Evolutionary conservation across 2,888 invertebrate genomes (phyloP).

Genomic region (Dioctria rufipes): DNA sequence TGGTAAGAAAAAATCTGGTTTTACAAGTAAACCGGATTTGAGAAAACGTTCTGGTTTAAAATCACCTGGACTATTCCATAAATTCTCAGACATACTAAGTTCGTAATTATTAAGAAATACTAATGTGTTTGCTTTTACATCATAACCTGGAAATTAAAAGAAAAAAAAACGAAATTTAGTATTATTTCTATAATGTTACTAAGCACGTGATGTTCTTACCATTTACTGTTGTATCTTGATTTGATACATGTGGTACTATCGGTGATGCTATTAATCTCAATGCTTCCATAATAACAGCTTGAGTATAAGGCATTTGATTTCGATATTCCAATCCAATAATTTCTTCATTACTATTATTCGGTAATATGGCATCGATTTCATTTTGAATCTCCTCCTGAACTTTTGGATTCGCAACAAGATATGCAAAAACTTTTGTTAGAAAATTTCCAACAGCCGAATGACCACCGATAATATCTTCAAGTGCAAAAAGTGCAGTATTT

Average conservation of each 20-base stretch:
- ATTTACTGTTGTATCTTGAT: slow-evolving; percentile 75
- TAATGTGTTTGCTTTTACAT: slow-evolving; percentile 76
- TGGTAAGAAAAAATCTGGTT: slow-evolving; percentile 78
- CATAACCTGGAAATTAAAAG: slow-evolving; percentile 72
- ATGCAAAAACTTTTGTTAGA: slow-evolving; percentile 75
- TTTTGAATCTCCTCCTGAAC: slow-evolving; percentile 74
- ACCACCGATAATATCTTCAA: slow-evolving; percentile 76
- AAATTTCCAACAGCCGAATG: slow-evolving; percentile 79
- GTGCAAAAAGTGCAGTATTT: slow-evolving; percentile 69
- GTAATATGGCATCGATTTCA: slow-evolving; percentile 70
- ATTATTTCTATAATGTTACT: too few species aligned
- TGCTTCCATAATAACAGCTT: slow-evolving; percentile 76
- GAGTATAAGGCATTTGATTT: slow-evolving; percentile 74
- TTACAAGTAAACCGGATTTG: slow-evolving; percentile 73
- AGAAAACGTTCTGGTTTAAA: slow-evolving; percentile 78
- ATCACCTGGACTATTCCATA: slow-evolving; percentile 75
- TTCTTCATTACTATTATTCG: slow-evolving; percentile 2
- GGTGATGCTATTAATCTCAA: slow-evolving; percentile 78
- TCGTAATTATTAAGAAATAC: slow-evolving; percentile 80
- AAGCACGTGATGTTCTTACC: slow-evolving; percentile 70
- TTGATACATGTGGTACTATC: slow-evolving; percentile 80
- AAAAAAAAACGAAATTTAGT: background rate
- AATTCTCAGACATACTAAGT: slow-evolving; percentile 75
- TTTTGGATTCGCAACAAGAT: slow-evolving; percentile 73
- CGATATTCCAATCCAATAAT: slow-evolving; percentile 68